phyloP scores from a whole-genome alignment of 2,888 invertebrate species.

The Drosophila suboccidentalis region DNA sequence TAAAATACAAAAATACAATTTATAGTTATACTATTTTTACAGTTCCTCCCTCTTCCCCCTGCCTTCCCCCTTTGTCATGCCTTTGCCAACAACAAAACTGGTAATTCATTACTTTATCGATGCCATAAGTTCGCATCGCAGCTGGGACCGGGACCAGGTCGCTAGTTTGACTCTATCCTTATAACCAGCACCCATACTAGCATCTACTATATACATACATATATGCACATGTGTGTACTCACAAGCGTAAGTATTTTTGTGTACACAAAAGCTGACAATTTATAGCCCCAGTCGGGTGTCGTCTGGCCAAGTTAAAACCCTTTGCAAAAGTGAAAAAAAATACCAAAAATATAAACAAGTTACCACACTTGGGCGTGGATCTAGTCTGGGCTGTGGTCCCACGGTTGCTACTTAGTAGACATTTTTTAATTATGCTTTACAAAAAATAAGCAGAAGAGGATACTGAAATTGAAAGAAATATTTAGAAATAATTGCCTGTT shows the following conservation, averaged over 20 bases:
- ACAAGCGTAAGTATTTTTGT: slow-evolving; percentile 55
- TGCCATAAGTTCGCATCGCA: slow-evolving; percentile 76
- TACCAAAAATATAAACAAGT: slow-evolving; percentile 16
- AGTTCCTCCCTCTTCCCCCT: slow-evolving; percentile 1
- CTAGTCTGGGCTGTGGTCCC: slow-evolving; percentile 20
- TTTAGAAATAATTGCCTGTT: not conserved
- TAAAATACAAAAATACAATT: slow-evolving; percentile 78
- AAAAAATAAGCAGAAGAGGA: not conserved
- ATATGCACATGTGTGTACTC: slow-evolving; percentile 6
- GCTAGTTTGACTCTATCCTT: slow-evolving; percentile 33
- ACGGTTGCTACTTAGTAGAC: slow-evolving; percentile 31
- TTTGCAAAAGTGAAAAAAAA: slow-evolving; percentile 34
- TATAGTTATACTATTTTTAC: slow-evolving; percentile 66
- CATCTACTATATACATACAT: not conserved
- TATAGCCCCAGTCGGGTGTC: slow-evolving; percentile 63
- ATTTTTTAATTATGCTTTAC: slow-evolving; percentile 37
- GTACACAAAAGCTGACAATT: slow-evolving; percentile 78
- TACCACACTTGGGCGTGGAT: slow-evolving; percentile 7
- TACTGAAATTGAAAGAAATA: not conserved
- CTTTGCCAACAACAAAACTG: slow-evolving; percentile 48
- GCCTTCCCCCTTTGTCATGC: not conserved
- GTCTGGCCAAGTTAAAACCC: slow-evolving; percentile 56
- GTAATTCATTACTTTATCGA: slow-evolving; percentile 84
- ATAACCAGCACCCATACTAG: slow-evolving; percentile 14
- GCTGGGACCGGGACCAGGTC: slow-evolving; percentile 75